These are phyloP conservation scores for Protobothrops flavoviridis DNA, from an alignment of 2,113 vertebrate species.

Conservation along the genomic window DNA sequence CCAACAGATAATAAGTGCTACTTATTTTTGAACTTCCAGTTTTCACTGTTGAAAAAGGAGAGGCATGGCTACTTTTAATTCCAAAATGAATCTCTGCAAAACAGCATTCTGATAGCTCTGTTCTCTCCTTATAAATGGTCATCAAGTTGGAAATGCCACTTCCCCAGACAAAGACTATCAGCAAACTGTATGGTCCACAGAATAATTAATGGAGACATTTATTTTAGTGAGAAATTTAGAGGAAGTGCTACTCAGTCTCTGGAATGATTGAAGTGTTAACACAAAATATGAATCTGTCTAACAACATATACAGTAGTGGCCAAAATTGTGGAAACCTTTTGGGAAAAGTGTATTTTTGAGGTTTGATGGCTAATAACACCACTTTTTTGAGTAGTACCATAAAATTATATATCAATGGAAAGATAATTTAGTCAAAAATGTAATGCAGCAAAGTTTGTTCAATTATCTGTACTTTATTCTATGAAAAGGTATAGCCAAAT, in stretches of 20 bases:
- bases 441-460: too few relatives aligned
- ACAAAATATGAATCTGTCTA: slow-evolving; percentile 2
- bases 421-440: too few relatives aligned
- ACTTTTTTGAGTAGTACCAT: too few relatives aligned
- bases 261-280: not conserved
- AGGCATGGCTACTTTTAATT: not conserved
- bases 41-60: not conserved
- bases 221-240: not conserved
- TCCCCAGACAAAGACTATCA: not conserved
- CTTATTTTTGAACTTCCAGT: not conserved
- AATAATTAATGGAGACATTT: not conserved
- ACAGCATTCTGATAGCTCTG: not conserved
- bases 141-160: not conserved
- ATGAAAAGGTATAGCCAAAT: too few relatives aligned
- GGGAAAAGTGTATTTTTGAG: too few relatives aligned
- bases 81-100: not conserved
- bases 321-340: too few relatives aligned
- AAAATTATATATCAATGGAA: too few relatives aligned
- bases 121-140: not conserved
- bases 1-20: slow-evolving; percentile 2
- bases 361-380: too few relatives aligned
- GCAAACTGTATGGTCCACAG: not conserved
- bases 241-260: not conserved
- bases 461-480: too few relatives aligned
- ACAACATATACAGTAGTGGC: not conserved